Percentiles rank a stretch among this genome's conserved stretches.
Evolutionary conservation across 2,888 invertebrate species (phyloP).

Genomic region (Lasioglossum lativentre): DNA sequence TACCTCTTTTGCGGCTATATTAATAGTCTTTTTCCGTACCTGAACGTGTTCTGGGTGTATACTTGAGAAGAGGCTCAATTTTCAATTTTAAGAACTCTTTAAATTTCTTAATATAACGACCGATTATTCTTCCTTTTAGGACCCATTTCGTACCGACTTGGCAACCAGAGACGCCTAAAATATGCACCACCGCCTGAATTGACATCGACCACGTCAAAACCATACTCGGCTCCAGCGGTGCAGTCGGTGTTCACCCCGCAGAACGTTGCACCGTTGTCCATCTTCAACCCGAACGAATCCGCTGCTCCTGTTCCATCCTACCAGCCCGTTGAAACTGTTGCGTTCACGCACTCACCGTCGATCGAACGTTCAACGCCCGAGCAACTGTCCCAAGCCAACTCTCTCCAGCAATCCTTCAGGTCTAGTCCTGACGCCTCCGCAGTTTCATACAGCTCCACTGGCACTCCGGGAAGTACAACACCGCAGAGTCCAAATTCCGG

Average conservation of each 20-base stretch:
- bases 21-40: neutral
- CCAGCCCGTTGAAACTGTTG: constrained; percentile 20
- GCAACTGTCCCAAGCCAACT: constrained; percentile 63
- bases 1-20: neutral
- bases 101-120: neutral
- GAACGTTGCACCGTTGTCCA: constrained; percentile 48
- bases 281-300: constrained; percentile 69
- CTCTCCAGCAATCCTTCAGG: constrained; percentile 71
- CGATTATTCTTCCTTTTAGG: constrained; percentile 66
- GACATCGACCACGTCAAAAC: constrained; percentile 71
- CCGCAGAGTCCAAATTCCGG: constrained; percentile 52
- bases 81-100: neutral
- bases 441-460: constrained; percentile 25
- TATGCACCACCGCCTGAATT: constrained; percentile 93
- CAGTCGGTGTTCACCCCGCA: constrained; percentile 44
- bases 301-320: constrained; percentile 17
- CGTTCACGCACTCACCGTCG: constrained; percentile 57
- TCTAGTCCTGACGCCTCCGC: constrained; percentile 69
- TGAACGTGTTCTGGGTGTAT: neutral
- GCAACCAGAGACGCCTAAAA: constrained; percentile 88
- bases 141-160: constrained; percentile 87
- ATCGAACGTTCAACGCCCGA: constrained; percentile 57
- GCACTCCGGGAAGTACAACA: constrained; percentile 29
- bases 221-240: constrained; percentile 54
- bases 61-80: neutral